A percentile compares a stretch with the other conserved stretches of the same genome.
These are phyloP conservation scores for Psophia crepitans DNA, from an alignment of 2,113 vertebrate genomes.

Conservation along the genomic window DNA sequence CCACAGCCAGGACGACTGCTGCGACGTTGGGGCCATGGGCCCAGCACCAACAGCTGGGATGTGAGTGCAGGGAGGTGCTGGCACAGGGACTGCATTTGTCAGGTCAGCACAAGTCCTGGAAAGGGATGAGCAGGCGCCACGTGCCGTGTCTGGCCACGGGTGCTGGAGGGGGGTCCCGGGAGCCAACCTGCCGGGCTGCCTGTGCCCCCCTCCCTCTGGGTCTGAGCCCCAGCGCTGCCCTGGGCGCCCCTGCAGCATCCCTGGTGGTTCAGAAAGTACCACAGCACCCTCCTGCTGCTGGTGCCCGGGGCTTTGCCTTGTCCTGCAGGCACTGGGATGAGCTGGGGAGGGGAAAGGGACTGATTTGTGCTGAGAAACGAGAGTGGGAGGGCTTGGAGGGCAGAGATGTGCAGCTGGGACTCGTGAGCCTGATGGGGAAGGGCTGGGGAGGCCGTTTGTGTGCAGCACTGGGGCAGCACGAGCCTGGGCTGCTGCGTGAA, in stretches of 20 bases:
- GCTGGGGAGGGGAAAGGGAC: not conserved
- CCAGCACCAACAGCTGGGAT: not conserved
- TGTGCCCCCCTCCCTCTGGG: not conserved
- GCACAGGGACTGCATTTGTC: not conserved
- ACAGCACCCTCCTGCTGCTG: not conserved
- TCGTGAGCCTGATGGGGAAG: not conserved
- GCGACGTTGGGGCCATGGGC: not conserved
- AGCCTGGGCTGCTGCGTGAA: rapidly evolving
- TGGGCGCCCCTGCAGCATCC: rapidly evolving
- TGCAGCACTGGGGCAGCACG: not conserved
- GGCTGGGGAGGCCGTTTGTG: not conserved
- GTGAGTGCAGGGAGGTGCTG: not conserved
- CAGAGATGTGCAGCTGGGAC: not conserved
- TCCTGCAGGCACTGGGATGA: not conserved
- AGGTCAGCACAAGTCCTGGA: not conserved
- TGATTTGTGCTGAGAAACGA: not conserved
- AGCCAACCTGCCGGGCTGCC: not conserved
- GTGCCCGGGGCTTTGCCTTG: not conserved
- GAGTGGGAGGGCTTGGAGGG: not conserved
- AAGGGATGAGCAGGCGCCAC: not conserved
- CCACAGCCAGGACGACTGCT: not conserved
- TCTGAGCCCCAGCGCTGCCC: not conserved
- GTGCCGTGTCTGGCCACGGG: too few relatives aligned
- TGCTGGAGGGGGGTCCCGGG: not conserved
- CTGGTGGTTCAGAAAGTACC: too few relatives aligned